phyloP scores from a whole-genome alignment of 1,140 invertebrate genomes.

The Euwallacea fornicatus region DNA sequence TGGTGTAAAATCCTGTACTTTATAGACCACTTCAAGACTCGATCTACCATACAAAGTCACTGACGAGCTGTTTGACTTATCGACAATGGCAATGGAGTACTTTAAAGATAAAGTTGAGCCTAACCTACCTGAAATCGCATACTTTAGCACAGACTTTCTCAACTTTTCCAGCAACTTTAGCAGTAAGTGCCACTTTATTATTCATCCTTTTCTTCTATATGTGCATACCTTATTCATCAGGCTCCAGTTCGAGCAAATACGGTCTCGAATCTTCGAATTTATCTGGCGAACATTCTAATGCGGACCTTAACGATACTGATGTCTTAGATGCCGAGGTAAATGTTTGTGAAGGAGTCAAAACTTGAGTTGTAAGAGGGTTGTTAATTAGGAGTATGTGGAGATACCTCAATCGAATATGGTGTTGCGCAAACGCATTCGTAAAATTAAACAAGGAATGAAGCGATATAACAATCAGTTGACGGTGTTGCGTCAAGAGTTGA shows the following conservation, averaged over 20 bases:
- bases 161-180: constrained; percentile 65
- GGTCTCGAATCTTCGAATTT: constrained; percentile 35
- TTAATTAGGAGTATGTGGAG: constrained; percentile 57
- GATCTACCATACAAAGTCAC: constrained; percentile 84
- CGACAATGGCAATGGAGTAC: constrained; percentile 92
- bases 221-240: constrained; percentile 47
- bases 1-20: too few species aligned
- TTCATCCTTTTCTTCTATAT: constrained; percentile 9
- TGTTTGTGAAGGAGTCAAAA: not conserved
- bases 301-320: constrained; percentile 29
- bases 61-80: constrained; percentile 88
- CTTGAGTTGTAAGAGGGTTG: not conserved
- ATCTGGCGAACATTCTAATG: constrained; percentile 31
- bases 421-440: constrained; percentile 78
- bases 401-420: constrained; percentile 82
- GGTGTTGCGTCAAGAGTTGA: constrained; percentile 72
- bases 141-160: constrained; percentile 81
- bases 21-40: constrained; percentile 66
- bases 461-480: constrained; percentile 79
- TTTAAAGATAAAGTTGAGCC: constrained; percentile 89
- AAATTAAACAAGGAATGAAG: constrained; percentile 87
- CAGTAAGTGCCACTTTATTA: constrained; percentile 31
- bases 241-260: constrained; percentile 65
- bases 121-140: constrained; percentile 81
- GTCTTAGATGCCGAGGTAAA: constrained; percentile 33